Conservation (phyloP, 2,113 vertebrate genomes). For the Pelecanus crispus region DNA sequence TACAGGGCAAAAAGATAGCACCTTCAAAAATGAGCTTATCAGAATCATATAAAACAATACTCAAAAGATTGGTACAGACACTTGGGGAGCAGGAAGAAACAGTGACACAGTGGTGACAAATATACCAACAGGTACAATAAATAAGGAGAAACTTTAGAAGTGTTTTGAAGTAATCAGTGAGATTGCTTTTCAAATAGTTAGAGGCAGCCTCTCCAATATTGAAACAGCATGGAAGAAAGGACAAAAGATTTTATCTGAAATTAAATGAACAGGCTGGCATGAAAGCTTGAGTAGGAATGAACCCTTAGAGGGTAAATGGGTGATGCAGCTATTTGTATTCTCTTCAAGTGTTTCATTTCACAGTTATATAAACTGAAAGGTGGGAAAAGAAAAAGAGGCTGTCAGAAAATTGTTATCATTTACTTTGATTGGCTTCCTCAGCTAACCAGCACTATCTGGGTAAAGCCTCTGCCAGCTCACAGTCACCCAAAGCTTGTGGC, state of each 20-base stretch:
- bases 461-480: not conserved
- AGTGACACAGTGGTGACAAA: not conserved
- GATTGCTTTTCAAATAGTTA: not conserved
- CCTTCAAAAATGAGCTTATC: not conserved
- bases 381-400: not conserved
- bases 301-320: not conserved
- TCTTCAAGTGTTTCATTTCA: not conserved
- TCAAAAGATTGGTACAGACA: not conserved
- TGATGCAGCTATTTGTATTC: conserved; percentile 1
- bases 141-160: not conserved
- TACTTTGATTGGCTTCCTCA: not conserved
- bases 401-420: conserved; percentile 1
- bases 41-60: not conserved
- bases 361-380: not conserved
- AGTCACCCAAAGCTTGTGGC: not conserved
- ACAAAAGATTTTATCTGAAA: not conserved
- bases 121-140: not conserved
- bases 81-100: not conserved
- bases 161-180: not conserved
- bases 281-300: not conserved
- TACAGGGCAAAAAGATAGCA: not conserved
- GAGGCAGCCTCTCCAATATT: not conserved
- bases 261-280: not conserved
- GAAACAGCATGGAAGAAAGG: not conserved
- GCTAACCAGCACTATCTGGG: not conserved